Conservation (phyloP, 2,113 vertebrate genomes). For the Crotalus tigris region DNA sequence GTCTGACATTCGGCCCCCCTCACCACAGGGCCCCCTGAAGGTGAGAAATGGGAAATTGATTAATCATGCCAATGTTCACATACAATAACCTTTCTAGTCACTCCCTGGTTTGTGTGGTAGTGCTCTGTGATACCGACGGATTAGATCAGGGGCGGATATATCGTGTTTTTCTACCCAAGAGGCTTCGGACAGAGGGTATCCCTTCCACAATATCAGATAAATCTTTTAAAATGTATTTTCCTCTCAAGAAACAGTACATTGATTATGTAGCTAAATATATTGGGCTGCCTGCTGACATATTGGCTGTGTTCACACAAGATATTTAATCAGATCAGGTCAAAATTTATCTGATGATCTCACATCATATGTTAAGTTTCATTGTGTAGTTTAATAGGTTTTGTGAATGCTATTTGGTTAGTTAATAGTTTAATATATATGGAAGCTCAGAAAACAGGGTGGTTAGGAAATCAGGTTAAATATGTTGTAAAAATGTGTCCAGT, state of each 20-base stretch:
- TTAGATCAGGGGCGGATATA: too few relatives aligned
- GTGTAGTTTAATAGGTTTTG: neutral
- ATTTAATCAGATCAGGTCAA: neutral
- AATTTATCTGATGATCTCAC: neutral
- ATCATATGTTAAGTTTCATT: neutral
- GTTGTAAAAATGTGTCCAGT: neutral
- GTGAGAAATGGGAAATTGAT: too few relatives aligned
- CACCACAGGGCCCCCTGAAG: too few relatives aligned
- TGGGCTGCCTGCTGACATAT: neutral
- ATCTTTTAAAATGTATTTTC: neutral
- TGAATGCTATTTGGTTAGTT: neutral
- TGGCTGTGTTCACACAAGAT: neutral
- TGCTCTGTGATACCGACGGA: too few relatives aligned
- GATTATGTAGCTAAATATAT: neutral
- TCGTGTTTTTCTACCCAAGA: too few relatives aligned
- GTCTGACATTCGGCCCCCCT: too few relatives aligned
- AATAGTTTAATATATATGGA: neutral
- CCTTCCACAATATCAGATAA: neutral
- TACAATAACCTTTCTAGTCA: too few relatives aligned
- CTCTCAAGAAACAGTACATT: neutral
- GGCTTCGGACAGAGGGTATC: too few relatives aligned
- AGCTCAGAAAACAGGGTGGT: neutral
- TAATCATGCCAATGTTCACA: too few relatives aligned
- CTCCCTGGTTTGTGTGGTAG: too few relatives aligned
- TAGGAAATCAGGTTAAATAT: neutral